Evolutionary conservation across 2,888 invertebrate genomes (phyloP).

Genomic region (Acrocyrtus sp.): DNA sequence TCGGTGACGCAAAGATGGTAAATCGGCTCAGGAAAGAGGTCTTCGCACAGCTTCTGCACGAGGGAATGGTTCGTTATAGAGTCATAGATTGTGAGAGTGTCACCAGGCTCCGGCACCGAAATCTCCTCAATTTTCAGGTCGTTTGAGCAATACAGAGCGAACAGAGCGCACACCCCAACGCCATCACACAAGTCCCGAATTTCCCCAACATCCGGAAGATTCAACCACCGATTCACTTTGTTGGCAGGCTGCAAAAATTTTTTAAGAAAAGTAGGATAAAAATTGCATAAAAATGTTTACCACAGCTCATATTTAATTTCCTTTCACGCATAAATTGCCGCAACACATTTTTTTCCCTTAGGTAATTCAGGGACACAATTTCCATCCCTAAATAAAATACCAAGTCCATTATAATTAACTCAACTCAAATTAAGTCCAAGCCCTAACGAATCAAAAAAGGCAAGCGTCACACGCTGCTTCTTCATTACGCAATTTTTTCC

Average conservation of each 20-base stretch:
- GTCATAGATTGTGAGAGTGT: slow-evolving; percentile 60
- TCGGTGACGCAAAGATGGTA: slow-evolving; percentile 61
- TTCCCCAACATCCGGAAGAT: slow-evolving; percentile 56
- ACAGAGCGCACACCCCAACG: slow-evolving; percentile 59
- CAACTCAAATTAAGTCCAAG: too few relatives aligned
- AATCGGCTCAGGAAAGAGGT: slow-evolving; percentile 60
- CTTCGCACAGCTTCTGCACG: slow-evolving; percentile 58
- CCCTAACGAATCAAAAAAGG: too few relatives aligned
- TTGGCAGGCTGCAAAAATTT: slow-evolving; percentile 49
- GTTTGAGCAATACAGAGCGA: slow-evolving; percentile 62
- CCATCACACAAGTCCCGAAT: slow-evolving; percentile 62
- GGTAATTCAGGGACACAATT: too few relatives aligned
- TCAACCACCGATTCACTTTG: slow-evolving; percentile 55
- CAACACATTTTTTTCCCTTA: too few relatives aligned
- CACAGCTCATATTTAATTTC: too few relatives aligned
- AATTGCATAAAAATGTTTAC: background rate
- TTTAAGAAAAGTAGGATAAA: background rate
- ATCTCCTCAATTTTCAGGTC: slow-evolving; percentile 58
- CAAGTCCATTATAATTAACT: too few relatives aligned
- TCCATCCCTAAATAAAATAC: too few relatives aligned
- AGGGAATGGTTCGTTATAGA: slow-evolving; percentile 57
- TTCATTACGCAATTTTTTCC: too few relatives aligned
- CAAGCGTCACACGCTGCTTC: too few relatives aligned
- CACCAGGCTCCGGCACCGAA: slow-evolving; percentile 58
- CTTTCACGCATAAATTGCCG: too few relatives aligned